These are phyloP conservation scores for Chloroceryle inda DNA, from an alignment of 2,797 vertebrate species.

Conservation along the genomic window DNA sequence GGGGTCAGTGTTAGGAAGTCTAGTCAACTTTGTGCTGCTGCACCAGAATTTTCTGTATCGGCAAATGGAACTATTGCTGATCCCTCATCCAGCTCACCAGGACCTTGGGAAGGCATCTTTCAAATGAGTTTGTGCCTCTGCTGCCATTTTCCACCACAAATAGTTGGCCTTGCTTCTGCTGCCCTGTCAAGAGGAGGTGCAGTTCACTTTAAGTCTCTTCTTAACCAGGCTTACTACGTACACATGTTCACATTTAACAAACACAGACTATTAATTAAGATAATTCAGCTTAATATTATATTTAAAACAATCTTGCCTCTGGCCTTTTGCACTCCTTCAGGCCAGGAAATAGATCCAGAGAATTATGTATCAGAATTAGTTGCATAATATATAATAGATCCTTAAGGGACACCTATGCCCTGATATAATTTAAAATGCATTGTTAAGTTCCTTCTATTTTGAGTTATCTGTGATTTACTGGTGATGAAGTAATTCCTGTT, in stretches of 20 bases:
- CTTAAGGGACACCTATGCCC: not conserved
- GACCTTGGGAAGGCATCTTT: not conserved
- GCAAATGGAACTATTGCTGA: not conserved
- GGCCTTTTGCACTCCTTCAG: not conserved
- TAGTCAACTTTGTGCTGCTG: not conserved
- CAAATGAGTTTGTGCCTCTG: not conserved
- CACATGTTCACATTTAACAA: rapidly evolving
- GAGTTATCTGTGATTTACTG: not conserved
- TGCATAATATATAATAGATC: not conserved
- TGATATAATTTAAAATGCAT: not conserved
- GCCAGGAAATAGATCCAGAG: not conserved
- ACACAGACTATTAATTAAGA: not conserved
- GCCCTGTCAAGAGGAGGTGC: not conserved
- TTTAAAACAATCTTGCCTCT: not conserved
- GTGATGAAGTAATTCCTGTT: constrained; percentile 1
- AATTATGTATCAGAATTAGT: not conserved
- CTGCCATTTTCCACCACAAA: not conserved
- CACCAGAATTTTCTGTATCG: not conserved
- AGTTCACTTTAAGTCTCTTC: not conserved
- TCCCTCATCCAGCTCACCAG: not conserved
- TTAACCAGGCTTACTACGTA: not conserved
- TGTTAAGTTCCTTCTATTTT: not conserved
- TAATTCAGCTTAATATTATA: not conserved
- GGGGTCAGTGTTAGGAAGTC: not conserved
- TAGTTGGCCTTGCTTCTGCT: not conserved